Evolutionary conservation across 2,113 vertebrate genomes (phyloP), one percentile per base, ranked within the genome.

Genomic region (Seriola aureovittata): DNA sequence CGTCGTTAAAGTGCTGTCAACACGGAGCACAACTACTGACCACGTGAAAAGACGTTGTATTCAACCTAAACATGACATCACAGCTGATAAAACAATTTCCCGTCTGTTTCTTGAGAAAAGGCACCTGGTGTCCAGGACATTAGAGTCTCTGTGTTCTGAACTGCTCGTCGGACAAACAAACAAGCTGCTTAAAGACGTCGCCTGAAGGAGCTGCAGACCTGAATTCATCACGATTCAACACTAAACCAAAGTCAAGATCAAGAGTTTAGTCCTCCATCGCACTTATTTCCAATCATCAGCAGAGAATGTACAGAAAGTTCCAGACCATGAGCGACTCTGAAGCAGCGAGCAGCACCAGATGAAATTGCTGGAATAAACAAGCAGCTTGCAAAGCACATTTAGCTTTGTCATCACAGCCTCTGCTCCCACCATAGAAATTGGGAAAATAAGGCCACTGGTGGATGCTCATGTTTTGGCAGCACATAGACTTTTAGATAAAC

Each of bases 401-500:
- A 64, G 78, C 42, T 70, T 72, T 68, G 71, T 77, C 77, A 58
- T 71, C 44, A 58, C 3, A 57, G 68, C 66, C 10, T 42, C 13
- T 44, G 36, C 48, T 73, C 10, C 0, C 14, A 32, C 67, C 52
- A 57, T 23, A 48, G 55, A 71, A 50, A 50, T 13, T 38, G 63
- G 19, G 66, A 65, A 87, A 86, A 81, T 58, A 70, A 67, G 58
- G 46, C 71, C 72, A 67, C 36, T 77, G 77, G 66, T 80, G 71
- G 75, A 60, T 80, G 75, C 59, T 62, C 34, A 21, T 85, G 62
- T 83, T 71, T 67, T 55, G 67, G 66, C n/a, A 70, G 76, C 62
- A 74, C 40, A 32, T 38, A 75, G 80, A 44, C 23, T 71, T 82
- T 78, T 79, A 82, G 85, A 82, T 79, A 85, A 85, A 84, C 82